These are phyloP conservation scores for Vireo griseus DNA, from an alignment of 2,797 vertebrate genomes.

Conservation along the genomic window DNA sequence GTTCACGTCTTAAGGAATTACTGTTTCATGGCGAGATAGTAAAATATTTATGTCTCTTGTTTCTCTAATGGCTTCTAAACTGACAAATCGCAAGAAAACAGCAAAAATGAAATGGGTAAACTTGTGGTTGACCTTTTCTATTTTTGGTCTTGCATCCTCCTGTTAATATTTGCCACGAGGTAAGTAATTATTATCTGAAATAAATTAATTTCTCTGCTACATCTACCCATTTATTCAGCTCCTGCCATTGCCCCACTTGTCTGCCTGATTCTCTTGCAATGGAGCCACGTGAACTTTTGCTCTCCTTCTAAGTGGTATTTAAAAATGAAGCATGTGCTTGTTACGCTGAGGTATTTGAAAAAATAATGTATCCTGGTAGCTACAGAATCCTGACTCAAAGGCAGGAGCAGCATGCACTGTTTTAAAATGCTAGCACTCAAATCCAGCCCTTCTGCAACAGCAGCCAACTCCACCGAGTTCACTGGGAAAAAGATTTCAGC, in stretches of 20 bases:
- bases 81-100: background rate
- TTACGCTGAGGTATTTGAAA: background rate
- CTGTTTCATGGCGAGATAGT: constrained; percentile 20
- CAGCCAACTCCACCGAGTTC: background rate
- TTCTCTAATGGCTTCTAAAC: constrained; percentile 27
- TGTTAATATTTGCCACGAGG: background rate
- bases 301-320: constrained; percentile 33
- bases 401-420: background rate
- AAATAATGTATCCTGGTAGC: constrained; percentile 1
- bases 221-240: background rate
- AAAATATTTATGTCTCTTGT: constrained; percentile 35
- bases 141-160: background rate
- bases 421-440: background rate
- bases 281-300: constrained; percentile 50
- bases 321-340: constrained; percentile 32
- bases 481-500: background rate
- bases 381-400: background rate
- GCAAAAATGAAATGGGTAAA: background rate
- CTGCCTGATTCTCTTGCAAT: background rate
- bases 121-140: constrained; percentile 6
- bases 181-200: constrained; percentile 27
- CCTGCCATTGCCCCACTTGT: background rate
- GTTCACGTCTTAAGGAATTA: constrained; percentile 29
- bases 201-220: background rate
- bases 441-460: background rate